A percentile compares a stretch with the other conserved stretches of the same genome.
These are phyloP conservation scores for Papilio glaucus DNA, from an alignment of 1,140 invertebrate species.

Conservation along the genomic window DNA sequence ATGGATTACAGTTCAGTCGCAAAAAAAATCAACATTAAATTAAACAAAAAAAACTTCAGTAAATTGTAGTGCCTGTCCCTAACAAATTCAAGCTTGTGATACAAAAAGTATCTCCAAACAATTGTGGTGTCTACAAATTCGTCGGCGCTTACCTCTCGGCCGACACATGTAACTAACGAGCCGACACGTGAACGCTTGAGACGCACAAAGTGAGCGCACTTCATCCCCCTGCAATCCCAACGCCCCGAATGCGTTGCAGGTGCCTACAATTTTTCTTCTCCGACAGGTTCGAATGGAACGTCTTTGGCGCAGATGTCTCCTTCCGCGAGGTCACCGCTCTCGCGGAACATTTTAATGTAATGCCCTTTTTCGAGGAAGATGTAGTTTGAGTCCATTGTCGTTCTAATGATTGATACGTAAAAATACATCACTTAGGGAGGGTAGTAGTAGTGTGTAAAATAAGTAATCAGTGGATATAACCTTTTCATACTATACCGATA, in stretches of 20 bases:
- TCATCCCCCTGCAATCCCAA: constrained; percentile 44
- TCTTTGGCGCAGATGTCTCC: constrained; percentile 51
- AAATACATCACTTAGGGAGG: neutral
- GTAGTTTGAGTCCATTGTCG: neutral
- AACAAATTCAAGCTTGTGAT: constrained; percentile 2
- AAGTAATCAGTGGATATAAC: too few species aligned
- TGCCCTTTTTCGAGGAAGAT: neutral
- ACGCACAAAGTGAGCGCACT: constrained; percentile 68
- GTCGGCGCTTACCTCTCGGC: constrained; percentile 40
- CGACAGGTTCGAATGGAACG: constrained; percentile 70
- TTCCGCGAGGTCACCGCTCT: constrained; percentile 41
- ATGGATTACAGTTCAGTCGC: too few species aligned
- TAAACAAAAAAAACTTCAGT: too few species aligned
- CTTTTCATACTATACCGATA: too few species aligned
- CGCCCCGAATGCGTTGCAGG: constrained; percentile 69
- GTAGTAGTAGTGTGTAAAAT: too few species aligned
- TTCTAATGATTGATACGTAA: neutral
- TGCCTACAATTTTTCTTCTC: constrained; percentile 71
- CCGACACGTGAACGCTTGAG: constrained; percentile 59
- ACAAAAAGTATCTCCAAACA: constrained; percentile 31
- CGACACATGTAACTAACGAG: constrained; percentile 66
- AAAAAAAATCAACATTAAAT: too few species aligned
- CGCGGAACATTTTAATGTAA: constrained; percentile 52
- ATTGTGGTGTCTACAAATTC: constrained; percentile 40
- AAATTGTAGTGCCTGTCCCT: neutral